phyloP scores from a whole-genome alignment of 2,888 invertebrate species.

The Gari tellinella region DNA sequence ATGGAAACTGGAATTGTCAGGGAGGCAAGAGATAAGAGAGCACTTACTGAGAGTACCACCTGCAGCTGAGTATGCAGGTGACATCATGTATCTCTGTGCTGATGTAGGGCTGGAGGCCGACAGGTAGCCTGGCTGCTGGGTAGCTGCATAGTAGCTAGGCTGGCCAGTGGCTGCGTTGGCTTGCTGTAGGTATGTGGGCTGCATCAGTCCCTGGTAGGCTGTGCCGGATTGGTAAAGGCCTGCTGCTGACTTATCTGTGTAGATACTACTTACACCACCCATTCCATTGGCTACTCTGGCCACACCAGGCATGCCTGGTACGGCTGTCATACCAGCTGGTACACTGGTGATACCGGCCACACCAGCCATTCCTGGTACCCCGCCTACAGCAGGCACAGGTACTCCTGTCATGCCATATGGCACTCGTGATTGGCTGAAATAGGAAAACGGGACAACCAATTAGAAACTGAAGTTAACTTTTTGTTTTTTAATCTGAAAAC shows the following conservation, averaged over 20 bases:
- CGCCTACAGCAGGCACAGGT: conserved; percentile 23
- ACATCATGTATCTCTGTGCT: conserved; percentile 57
- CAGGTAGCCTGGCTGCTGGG: conserved; percentile 44
- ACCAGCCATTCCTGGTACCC: conserved; percentile 46
- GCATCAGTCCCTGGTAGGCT: conserved; percentile 39
- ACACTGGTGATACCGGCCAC: conserved; percentile 34
- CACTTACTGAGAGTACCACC: background rate
- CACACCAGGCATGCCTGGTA: conserved; percentile 40
- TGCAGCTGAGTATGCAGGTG: conserved; percentile 35
- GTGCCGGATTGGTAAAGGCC: conserved; percentile 40
- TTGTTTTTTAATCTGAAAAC: background rate
- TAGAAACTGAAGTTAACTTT: background rate
- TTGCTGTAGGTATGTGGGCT: conserved; percentile 35
- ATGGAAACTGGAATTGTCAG: no score
- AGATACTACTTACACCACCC: conserved; percentile 39
- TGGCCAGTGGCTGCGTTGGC: conserved; percentile 20
- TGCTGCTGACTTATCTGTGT: conserved; percentile 43
- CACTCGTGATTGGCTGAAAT: conserved; percentile 25
- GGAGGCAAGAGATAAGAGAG: no score
- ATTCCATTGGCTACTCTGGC: conserved; percentile 45
- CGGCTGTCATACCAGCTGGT: conserved; percentile 50
- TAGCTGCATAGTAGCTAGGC: conserved; percentile 24
- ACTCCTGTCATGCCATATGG: conserved; percentile 48
- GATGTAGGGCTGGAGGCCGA: conserved; percentile 43
- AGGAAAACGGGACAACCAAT: conserved; percentile 4